phyloP scores from a whole-genome alignment of 2,888 invertebrate species.

The Prosopocoilus inquinatus region DNA sequence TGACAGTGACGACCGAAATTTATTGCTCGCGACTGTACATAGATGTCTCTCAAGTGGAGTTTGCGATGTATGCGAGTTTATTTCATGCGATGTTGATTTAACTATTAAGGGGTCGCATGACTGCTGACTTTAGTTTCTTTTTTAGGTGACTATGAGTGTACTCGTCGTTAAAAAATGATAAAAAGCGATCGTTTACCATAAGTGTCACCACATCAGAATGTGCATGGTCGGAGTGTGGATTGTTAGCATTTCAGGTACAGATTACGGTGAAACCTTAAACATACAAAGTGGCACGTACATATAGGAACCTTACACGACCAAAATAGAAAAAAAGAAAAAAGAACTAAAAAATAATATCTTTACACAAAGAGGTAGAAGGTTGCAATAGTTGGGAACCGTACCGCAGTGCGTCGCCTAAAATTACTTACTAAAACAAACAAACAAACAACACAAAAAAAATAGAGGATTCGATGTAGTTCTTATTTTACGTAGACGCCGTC shows the following conservation, averaged over 20 bases:
- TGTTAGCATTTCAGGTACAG: constrained; percentile 37
- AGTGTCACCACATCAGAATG: not conserved
- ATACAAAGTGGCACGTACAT: constrained; percentile 34
- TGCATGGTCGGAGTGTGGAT: not conserved
- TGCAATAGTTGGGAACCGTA: constrained; percentile 11
- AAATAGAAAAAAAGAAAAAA: not conserved
- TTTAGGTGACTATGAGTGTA: too few relatives aligned
- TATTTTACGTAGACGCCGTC: constrained; percentile 41
- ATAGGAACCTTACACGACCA: constrained; percentile 31
- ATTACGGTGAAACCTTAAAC: constrained; percentile 22
- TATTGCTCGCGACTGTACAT: too few relatives aligned
- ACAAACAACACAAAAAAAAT: constrained; percentile 4
- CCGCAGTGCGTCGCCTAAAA: not conserved
- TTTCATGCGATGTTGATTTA: too few relatives aligned
- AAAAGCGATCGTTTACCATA: too few relatives aligned
- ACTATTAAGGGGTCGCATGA: too few relatives aligned
- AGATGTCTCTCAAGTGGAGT: too few relatives aligned
- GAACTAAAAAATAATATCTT: constrained; percentile 32
- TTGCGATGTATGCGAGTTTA: too few relatives aligned
- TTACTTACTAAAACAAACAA: not conserved
- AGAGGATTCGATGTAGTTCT: constrained; percentile 9
- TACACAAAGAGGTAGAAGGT: constrained; percentile 39
- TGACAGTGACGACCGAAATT: too few relatives aligned
- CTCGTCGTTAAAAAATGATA: too few relatives aligned
- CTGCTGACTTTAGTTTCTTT: too few relatives aligned